Percentiles rank a stretch among this genome's conserved stretches.
These are phyloP conservation scores for Oscheius sp. DNA, from an alignment of 2,888 invertebrate genomes.

Conservation along the genomic window DNA sequence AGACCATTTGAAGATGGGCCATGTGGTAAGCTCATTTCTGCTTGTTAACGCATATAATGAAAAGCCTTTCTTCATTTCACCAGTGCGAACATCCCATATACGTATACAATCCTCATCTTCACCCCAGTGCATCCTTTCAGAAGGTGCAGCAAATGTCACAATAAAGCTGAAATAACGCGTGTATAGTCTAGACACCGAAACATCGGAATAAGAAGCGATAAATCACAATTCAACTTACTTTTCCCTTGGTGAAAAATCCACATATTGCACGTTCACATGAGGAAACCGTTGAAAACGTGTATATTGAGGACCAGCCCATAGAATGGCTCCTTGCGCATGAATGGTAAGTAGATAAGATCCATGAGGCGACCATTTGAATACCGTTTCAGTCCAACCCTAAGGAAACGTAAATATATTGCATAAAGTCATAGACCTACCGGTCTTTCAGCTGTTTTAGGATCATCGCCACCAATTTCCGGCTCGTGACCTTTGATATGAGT, in stretches of 20 bases:
- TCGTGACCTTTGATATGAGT: slow-evolving; percentile 61
- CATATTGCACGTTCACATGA: slow-evolving; percentile 86
- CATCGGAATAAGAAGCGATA: not conserved
- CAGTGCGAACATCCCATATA: slow-evolving; percentile 96
- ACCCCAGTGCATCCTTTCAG: slow-evolving; percentile 77
- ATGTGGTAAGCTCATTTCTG: slow-evolving; percentile 75
- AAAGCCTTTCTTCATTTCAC: slow-evolving; percentile 68
- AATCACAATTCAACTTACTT: slow-evolving; percentile 77
- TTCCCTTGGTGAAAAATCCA: slow-evolving; percentile 97
- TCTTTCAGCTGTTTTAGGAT: slow-evolving; percentile 44
- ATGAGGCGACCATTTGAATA: slow-evolving; percentile 95
- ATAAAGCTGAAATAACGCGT: slow-evolving; percentile 81
- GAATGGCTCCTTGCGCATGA: slow-evolving; percentile 90
- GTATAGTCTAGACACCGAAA: no score
- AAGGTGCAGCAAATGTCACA: slow-evolving; percentile 88
- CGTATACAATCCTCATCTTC: slow-evolving; percentile 83
- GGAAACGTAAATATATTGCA: slow-evolving; percentile 28
- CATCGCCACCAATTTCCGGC: slow-evolving; percentile 53
- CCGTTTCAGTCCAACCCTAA: slow-evolving; percentile 93
- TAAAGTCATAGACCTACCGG: slow-evolving; percentile 27
- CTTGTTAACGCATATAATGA: slow-evolving; percentile 60
- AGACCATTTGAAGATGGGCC: slow-evolving; percentile 72
- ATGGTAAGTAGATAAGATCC: slow-evolving; percentile 96
- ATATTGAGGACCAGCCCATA: slow-evolving; percentile 96
- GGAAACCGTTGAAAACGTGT: slow-evolving; percentile 89